Evolutionary conservation across 2,888 invertebrate species (phyloP), one percentile per base, ranked within the genome.

Genomic region (Molanna angustata): DNA sequence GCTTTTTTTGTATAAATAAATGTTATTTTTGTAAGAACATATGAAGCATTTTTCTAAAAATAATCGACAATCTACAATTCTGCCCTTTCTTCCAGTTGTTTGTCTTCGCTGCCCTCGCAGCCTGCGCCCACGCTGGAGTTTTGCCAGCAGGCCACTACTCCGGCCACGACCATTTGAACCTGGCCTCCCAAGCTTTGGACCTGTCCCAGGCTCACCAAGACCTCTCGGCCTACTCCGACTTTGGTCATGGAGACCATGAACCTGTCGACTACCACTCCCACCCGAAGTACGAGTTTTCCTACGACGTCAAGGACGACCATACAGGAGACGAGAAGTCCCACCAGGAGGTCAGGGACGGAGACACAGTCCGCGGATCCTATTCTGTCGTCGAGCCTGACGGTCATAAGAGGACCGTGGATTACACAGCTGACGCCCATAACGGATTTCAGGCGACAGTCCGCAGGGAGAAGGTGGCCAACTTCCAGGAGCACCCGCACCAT

Each of bases 361-460:
- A 54, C 37, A 22, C 45, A 4, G 58, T 58, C n/a, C 18, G 37
- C 2, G 58, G 58, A 21, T 52, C 52, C 27, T 58, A 58, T 45
- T 32, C 47, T 7, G 43, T 58, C 2, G 56, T 58, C 1, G 58
- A 58, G 31, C 54, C 58, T 13, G 58, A 56, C 40, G 58, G 58
- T 21, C 58, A 58, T 56, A 58, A 54, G 49, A 47, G 58, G n/a
- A 58, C 49, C 9, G 58, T 58, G 6, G 58, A 58, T 35, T 58
- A 58, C 35, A 54, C 58, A 3, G 58, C 56, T 46, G 58, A 58
- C 44, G 49, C 18, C 9, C 58, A 58, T 20, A 54, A 39, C 27
- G 58, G 58, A 13, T 58, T 58, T 52, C 44, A 58, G 37, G 58
- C 58, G 4, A 43, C 43, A 4, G 58, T 58, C 16, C 51, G 58